Percentiles rank a stretch among this genome's conserved stretches.
Conservation (phyloP, 2,797 vertebrate species). For the Protonibea diacanthus region DNA sequence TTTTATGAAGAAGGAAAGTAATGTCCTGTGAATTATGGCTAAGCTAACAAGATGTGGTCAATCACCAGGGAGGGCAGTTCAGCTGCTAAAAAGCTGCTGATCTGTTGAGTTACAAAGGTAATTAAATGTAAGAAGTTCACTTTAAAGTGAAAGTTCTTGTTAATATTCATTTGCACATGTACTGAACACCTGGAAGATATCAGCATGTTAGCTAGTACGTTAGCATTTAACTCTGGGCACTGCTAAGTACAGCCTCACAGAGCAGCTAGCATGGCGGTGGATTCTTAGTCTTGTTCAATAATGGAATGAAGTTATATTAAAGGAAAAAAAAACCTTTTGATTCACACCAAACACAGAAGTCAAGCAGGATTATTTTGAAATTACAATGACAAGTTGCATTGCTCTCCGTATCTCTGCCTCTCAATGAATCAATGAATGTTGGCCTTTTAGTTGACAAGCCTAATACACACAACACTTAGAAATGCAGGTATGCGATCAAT, state of each 20-base stretch:
- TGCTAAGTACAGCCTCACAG: not conserved
- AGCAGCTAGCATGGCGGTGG: not conserved
- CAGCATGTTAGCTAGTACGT: not conserved
- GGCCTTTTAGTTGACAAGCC: slow-evolving; percentile 58
- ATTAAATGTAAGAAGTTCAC: not conserved
- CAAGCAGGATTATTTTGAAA: slow-evolving; percentile 50
- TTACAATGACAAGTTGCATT: slow-evolving; percentile 22
- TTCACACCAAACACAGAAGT: slow-evolving; percentile 41
- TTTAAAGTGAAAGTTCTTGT: not conserved
- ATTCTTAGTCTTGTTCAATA: not conserved
- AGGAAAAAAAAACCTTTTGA: not conserved
- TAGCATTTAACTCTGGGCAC: not conserved
- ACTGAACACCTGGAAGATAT: not conserved
- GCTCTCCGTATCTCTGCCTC: slow-evolving; percentile 22
- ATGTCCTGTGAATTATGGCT: no score
- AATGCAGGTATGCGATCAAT: slow-evolving; percentile 62
- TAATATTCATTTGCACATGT: not conserved
- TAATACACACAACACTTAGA: slow-evolving; percentile 42
- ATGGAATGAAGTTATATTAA: not conserved
- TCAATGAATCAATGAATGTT: slow-evolving; percentile 54
- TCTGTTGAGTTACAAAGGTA: not conserved
- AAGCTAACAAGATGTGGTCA: not conserved
- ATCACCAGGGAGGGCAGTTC: not conserved
- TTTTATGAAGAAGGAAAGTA: no score
- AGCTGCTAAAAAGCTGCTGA: not conserved